Evolutionary conservation across 1,140 invertebrate species (phyloP).

Genomic region (Phenacoccus solenopsis): DNA sequence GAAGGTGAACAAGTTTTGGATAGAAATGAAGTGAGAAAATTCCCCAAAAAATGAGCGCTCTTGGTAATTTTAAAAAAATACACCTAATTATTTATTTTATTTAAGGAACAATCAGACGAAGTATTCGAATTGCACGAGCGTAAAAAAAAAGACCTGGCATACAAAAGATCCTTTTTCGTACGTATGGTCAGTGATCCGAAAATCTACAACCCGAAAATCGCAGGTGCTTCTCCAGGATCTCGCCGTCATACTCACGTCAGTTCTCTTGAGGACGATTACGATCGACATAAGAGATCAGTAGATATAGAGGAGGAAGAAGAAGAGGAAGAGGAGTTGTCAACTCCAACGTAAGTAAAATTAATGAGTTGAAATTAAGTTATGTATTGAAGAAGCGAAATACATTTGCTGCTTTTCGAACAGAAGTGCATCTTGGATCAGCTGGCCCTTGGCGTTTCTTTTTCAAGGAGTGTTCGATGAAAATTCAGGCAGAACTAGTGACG

Average conservation of each 20-base stretch:
- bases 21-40: conserved; percentile 21
- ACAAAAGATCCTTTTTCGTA: conserved; percentile 89
- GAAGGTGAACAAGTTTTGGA: conserved; percentile 42
- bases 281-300: not conserved
- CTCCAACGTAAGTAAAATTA: conserved; percentile 21
- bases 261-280: conserved; percentile 20
- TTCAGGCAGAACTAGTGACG: conserved; percentile 46
- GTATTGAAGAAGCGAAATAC: too few relatives aligned
- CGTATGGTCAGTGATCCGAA: conserved; percentile 95
- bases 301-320: conserved; percentile 19
- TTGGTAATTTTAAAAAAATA: not conserved
- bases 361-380: not conserved
- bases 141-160: conserved; percentile 59
- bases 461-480: conserved; percentile 42
- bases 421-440: conserved; percentile 71
- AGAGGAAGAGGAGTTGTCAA: conserved; percentile 19
- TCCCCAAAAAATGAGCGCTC: too few relatives aligned
- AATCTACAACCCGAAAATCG: conserved; percentile 81
- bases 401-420: not conserved
- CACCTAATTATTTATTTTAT: conserved; percentile 1
- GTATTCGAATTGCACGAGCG: conserved; percentile 49
- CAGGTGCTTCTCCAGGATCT: conserved; percentile 48
- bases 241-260: conserved; percentile 25
- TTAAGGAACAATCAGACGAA: conserved; percentile 51
- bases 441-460: conserved; percentile 76